phyloP scores from a whole-genome alignment of 2,888 invertebrate genomes.

The Danaus chrysippus region DNA sequence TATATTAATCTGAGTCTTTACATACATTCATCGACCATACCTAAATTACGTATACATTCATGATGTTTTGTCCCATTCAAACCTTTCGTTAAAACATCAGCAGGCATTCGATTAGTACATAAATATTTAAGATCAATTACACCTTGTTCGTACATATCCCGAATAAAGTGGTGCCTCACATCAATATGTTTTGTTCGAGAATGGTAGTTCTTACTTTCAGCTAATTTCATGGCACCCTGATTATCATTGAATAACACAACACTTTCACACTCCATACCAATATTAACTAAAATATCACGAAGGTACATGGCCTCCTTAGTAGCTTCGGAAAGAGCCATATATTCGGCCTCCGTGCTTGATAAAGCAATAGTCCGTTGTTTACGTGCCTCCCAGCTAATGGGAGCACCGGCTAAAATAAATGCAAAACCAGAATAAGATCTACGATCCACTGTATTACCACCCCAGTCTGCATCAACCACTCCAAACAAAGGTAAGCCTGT shows the following conservation, averaged over 20 bases:
- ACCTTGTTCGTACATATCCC: too few species aligned
- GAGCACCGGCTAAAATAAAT: conserved; percentile 14
- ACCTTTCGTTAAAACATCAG: conserved; percentile 19
- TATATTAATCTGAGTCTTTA: too few species aligned
- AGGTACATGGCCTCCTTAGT: conserved; percentile 14
- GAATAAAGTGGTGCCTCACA: too few species aligned
- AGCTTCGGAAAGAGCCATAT: conserved; percentile 24
- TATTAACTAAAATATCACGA: conserved; percentile 3
- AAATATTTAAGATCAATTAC: conserved; percentile 16
- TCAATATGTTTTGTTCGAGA: conserved; percentile 26
- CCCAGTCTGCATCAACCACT: conserved; percentile 31
- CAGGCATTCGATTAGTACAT: conserved; percentile 14
- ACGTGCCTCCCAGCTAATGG: too few species aligned
- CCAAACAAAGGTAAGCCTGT: conserved; percentile 24
- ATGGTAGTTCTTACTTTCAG: conserved; percentile 18
- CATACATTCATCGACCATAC: conserved; percentile 11
- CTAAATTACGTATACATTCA: conserved; percentile 12
- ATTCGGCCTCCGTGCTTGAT: too few species aligned
- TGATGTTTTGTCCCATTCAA: conserved; percentile 12
- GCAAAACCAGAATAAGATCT: conserved; percentile 26
- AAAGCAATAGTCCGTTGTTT: too few species aligned
- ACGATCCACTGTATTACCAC: conserved; percentile 16
- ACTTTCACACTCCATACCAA: conserved; percentile 8
- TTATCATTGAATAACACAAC: conserved; percentile 16
- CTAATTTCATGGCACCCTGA: conserved; percentile 12